Percentiles rank a stretch among this genome's conserved stretches.
Conservation (phyloP, 2,113 vertebrate genomes). For the Phyllostomus discolor region DNA sequence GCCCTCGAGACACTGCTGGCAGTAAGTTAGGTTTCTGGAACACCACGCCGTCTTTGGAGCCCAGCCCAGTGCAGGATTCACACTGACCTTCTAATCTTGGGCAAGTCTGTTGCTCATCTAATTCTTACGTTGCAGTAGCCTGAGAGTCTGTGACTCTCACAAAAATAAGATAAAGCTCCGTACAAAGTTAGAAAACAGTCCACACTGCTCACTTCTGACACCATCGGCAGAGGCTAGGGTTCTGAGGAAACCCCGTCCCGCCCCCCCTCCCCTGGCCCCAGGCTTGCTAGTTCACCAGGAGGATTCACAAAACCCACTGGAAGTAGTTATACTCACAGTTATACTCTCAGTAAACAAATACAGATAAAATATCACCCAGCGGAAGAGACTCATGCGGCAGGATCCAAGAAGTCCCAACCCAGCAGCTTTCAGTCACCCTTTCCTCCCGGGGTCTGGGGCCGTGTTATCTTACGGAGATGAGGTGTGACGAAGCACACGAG, state of each 20-base stretch:
- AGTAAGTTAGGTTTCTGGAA: background rate
- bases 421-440: background rate
- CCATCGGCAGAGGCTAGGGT: background rate
- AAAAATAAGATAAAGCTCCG: background rate
- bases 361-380: background rate
- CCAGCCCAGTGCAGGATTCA: no score
- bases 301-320: background rate
- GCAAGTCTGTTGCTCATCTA: background rate
- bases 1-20: background rate
- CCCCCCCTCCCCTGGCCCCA: no score
- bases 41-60: background rate
- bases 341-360: background rate
- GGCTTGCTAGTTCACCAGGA: background rate
- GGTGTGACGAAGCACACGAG: rapidly evolving
- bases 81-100: background rate
- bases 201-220: background rate
- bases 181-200: background rate
- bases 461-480: background rate
- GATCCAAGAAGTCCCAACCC: background rate
- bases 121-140: background rate
- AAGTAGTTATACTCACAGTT: background rate
- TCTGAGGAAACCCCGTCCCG: background rate
- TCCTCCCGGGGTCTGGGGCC: background rate
- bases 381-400: background rate
- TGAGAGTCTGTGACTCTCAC: background rate